Evolutionary conservation across 2,888 invertebrate species (phyloP), one percentile per base, ranked within the genome.

Genomic region (Drosophila niveifrons): DNA sequence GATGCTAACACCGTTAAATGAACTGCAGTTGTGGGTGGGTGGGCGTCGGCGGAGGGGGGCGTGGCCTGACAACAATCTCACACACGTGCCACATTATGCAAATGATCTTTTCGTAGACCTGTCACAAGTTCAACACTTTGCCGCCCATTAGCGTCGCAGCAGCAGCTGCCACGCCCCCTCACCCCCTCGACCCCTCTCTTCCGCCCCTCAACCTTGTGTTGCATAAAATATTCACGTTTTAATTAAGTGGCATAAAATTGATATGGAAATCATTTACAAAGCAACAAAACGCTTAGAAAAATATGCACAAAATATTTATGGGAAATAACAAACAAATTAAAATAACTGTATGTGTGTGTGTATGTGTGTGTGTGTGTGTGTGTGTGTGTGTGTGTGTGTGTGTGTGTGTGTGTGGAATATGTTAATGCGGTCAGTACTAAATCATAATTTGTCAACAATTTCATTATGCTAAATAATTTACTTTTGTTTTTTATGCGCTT

Each of bases 361-460:
- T 39, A 13, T 41, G 43, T 44, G 11, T 63, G 34, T 34, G 41
- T 57, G 48, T 55, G 18, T 48, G 31, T 47, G 43, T 17, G 3
- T 34, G 7, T 50, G 4, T 41, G 13, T 18, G 18, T 18, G 8
- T 39, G 17, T 41, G 43, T 44, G 11, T 63, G 34, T 34, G 41
- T 57, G 48, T 55, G 18, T 48, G 31, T 47, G 43, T 61, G 15
- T 62, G 13, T 43, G 36, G 58, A 48, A 75, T 77, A 82, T 88
- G 84, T 69, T 80, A 84, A 83, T 89, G 84, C 78, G 73, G 81
- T 74, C 84, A 62, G 61, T 74, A 88, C 71, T 90, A 88, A 90
- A 85, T 90, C 85, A 85, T 90, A 90, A 90, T 85, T 88, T 85
- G 85, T 85, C 85, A 90, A 85, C 89, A 90, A 78, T 88, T 82